Evolutionary conservation across 64 coral and sea anemone species (phyloP).

Genomic region (Actinia equina): DNA sequence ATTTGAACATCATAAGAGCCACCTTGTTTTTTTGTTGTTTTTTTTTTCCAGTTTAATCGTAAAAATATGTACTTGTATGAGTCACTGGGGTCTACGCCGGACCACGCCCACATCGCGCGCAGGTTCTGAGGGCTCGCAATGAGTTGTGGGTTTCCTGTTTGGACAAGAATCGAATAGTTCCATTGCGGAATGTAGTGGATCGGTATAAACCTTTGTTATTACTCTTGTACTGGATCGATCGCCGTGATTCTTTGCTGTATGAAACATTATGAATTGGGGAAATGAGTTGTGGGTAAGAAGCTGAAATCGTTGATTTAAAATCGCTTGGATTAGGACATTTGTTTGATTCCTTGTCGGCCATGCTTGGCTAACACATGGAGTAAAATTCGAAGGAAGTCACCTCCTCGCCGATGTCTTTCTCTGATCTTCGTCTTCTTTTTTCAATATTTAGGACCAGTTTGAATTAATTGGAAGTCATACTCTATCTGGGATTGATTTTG

Average conservation of each 20-base stretch:
- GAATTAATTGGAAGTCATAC: slow-evolving; percentile 80
- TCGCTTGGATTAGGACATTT: background rate
- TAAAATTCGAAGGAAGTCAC: background rate
- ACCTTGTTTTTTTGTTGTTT: background rate
- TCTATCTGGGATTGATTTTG: slow-evolving; percentile 81
- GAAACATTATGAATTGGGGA: slow-evolving; percentile 88
- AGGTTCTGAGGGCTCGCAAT: background rate
- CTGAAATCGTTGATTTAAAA: slow-evolving; percentile 6
- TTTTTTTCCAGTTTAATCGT: background rate
- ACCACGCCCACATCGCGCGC: slow-evolving; percentile 15
- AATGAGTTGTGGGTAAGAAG: slow-evolving; percentile 92
- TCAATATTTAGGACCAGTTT: slow-evolving; percentile 81
- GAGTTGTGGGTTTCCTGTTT: slow-evolving; percentile 25
- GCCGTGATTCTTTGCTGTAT: background rate
- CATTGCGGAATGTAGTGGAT: slow-evolving; percentile 14
- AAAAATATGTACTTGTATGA: background rate
- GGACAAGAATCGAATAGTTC: background rate
- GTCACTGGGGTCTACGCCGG: background rate
- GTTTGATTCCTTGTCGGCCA: slow-evolving; percentile 28
- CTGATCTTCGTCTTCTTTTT: background rate
- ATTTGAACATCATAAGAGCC: background rate
- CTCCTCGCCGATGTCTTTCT: background rate
- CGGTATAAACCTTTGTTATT: background rate
- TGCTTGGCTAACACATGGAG: slow-evolving; percentile 8
- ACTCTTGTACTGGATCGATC: background rate